Base-by-base conservation (phyloP, 2,113 vertebrate species). In the Dromiciops gliroides region DNA sequence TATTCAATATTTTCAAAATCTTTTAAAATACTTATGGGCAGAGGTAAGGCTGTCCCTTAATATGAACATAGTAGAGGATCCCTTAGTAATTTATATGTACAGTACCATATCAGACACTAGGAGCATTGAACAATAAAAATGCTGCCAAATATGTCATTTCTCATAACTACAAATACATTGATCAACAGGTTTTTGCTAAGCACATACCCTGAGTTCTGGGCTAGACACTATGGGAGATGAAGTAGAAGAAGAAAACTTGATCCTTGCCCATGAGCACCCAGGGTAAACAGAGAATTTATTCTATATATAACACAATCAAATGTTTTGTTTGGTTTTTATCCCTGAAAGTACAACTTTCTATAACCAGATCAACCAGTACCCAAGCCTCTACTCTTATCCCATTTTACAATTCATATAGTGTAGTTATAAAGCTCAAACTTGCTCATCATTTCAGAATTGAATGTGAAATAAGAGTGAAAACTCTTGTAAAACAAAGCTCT, bases 401-500 rank as follows among this genome's bases (percentile, higher is more conserved):
- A 88, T 23, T 0, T 37, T 88, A 60, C 11, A 95, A 25, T 94
- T 95, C 56, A 90, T 51, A 23, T 56, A 48, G 48, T 56, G 44
- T 91, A 89, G 67, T 48, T 67, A 49, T 47, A 93, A 88, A 53
- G 8, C 83, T 37, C 1, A 94, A 94, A 90, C 28, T 22, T 48
- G 91, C 50, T 91, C 14, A 37, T 89, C 88, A 94, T 51, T 94
- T 93, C 48, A 50, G 37, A 94, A 93, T 44, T 90, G 44, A 91
- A 37, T 96, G 11, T 24, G 0, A 19, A 95, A 89, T 93, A n/a
- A 89, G 56, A 94, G 44, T 50, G 26, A 48, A 95, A 95, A 89
- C 50, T 75, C 10, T 16, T 92, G 16, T 90, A 51, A 92, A 95
- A 92, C 37, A 93, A 95, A 94, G 51, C 93, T 48, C 91, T 96